Conservation (phyloP, 2,888 invertebrate species). For the Arctia plantaginis region DNA sequence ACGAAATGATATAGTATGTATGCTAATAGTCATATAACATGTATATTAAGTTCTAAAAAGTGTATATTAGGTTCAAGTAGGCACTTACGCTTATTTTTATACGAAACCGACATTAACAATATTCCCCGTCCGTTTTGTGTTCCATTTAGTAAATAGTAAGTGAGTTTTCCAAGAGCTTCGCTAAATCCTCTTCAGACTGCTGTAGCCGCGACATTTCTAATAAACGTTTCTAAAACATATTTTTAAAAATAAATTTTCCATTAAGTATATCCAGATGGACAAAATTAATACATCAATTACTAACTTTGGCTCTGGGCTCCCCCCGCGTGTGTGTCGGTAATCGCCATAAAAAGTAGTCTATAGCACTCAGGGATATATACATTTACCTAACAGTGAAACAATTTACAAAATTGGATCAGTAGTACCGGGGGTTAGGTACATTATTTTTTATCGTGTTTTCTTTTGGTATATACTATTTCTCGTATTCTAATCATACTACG, state of each 20-base stretch:
- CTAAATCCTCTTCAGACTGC: conserved; percentile 92
- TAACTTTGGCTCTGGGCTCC: too few relatives aligned
- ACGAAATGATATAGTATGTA: neutral
- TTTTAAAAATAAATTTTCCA: neutral
- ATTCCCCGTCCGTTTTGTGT: neutral
- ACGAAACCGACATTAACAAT: neutral
- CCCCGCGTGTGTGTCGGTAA: too few relatives aligned
- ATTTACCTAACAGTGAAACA: too few relatives aligned
- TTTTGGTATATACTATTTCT: neutral
- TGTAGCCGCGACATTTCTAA: conserved; percentile 92
- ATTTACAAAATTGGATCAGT: too few relatives aligned
- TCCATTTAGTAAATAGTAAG: conserved; percentile 76
- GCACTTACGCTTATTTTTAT: neutral
- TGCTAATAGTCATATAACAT: neutral
- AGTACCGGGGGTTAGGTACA: too few relatives aligned
- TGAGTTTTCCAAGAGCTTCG: conserved; percentile 91
- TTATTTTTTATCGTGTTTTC: too few relatives aligned
- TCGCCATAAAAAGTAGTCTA: too few relatives aligned
- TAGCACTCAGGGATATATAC: too few relatives aligned
- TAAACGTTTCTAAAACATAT: conserved; percentile 89
- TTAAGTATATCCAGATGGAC: too few relatives aligned
- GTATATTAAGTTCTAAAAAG: too few relatives aligned
- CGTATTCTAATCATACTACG: too few relatives aligned
- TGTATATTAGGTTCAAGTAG: neutral
- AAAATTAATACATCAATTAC: too few relatives aligned